Evolutionary conservation across 2,797 vertebrate genomes (phyloP).

Genomic region (Sebastes goodei): DNA sequence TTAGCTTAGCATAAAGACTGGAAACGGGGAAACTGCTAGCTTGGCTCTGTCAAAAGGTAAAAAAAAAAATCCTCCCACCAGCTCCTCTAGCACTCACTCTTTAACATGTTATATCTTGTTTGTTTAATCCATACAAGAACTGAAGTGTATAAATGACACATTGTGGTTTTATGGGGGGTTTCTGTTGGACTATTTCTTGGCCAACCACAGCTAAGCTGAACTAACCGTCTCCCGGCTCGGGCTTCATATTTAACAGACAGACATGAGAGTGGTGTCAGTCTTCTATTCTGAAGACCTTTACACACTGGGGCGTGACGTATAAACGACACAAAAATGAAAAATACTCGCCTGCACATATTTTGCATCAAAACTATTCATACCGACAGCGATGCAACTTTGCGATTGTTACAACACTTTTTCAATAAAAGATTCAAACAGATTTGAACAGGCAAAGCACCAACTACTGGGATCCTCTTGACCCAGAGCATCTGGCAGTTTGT

Average conservation of each 20-base stretch:
- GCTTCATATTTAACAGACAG: not conserved
- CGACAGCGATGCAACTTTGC: no score
- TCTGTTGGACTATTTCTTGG: not conserved
- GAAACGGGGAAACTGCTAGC: not conserved
- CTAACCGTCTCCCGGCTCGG: not conserved
- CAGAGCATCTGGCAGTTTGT: no score
- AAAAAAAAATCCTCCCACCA: not conserved
- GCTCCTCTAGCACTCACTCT: not conserved
- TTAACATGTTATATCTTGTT: not conserved
- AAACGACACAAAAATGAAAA: no score
- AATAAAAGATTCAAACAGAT: no score
- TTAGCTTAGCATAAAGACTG: not conserved
- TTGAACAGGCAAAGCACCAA: rapidly evolving
- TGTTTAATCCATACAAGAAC: not conserved
- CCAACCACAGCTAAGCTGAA: not conserved
- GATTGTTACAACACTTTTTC: no score
- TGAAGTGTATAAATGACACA: not conserved
- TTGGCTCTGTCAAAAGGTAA: not conserved
- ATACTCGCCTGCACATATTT: no score
- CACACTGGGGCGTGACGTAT: no score
- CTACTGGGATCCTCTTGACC: no score
- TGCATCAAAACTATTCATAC: no score
- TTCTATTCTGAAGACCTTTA: rapidly evolving
- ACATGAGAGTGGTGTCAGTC: not conserved
- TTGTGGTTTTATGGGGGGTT: not conserved